phyloP scores from a whole-genome alignment of 2,797 vertebrate genomes.

The Aldrovandia affinis region DNA sequence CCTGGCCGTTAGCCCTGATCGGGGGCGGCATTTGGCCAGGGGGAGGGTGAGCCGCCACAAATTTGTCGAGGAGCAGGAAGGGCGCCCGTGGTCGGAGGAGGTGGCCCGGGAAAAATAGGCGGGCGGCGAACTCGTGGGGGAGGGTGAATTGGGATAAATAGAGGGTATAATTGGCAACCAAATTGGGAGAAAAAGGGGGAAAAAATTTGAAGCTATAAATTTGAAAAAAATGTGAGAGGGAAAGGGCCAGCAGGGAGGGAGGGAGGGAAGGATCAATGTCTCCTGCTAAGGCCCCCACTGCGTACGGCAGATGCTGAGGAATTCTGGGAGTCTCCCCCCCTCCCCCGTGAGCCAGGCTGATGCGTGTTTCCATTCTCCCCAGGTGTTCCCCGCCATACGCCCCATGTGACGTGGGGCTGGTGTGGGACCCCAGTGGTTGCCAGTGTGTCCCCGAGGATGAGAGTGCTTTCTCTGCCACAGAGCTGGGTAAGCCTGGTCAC shows the following conservation, averaged over 20 bases:
- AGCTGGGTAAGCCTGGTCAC: slow-evolving; percentile 54
- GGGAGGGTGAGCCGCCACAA: too few species aligned
- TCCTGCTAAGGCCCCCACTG: background rate
- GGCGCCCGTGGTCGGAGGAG: too few species aligned
- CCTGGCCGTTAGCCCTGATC: too few species aligned
- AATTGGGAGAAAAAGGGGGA: too few species aligned
- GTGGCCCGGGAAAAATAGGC: too few species aligned
- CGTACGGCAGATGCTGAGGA: background rate
- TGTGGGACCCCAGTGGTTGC: slow-evolving; percentile 69
- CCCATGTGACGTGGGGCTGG: slow-evolving; percentile 62
- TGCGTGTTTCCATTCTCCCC: slow-evolving; percentile 9
- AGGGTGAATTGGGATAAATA: too few species aligned
- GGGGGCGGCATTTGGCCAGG: too few species aligned
- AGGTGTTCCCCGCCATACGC: slow-evolving; percentile 68
- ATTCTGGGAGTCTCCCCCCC: background rate
- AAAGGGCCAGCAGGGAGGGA: background rate
- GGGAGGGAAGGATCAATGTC: background rate
- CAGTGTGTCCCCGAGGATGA: slow-evolving; percentile 60
- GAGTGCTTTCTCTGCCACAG: slow-evolving; percentile 61
- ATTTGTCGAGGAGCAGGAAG: too few species aligned
- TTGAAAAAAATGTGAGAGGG: too few species aligned
- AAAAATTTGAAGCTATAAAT: too few species aligned
- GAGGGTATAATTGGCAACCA: too few species aligned
- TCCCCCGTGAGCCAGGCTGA: background rate
- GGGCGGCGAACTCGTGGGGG: too few species aligned